Percentiles rank a stretch among this genome's conserved stretches.
These are phyloP conservation scores for Cyrtonyx montezumae DNA, from an alignment of 2,113 vertebrate species.

Conservation along the genomic window DNA sequence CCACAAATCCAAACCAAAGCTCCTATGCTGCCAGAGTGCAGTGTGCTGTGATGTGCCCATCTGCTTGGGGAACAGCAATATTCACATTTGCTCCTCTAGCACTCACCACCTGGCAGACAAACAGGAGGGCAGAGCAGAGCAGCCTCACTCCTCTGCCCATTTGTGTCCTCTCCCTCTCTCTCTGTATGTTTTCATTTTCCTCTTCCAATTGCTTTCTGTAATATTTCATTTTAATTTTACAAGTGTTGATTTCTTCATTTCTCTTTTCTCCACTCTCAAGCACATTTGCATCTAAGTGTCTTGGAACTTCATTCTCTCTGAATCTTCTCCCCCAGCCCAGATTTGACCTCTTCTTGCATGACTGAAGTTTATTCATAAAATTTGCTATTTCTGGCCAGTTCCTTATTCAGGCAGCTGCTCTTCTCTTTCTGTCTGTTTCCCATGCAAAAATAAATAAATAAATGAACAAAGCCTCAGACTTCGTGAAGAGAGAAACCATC, in stretches of 20 bases:
- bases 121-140: not conserved
- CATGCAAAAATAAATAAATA: not conserved
- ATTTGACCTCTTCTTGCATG: constrained; percentile 14
- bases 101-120: not conserved
- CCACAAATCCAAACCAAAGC: not conserved
- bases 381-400: not conserved
- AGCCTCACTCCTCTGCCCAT: not conserved
- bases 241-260: not conserved
- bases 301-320: not conserved
- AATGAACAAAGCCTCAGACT: not conserved
- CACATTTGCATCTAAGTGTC: not conserved
- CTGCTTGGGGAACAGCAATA: not conserved
- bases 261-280: not conserved
- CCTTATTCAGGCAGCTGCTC: constrained; percentile 32
- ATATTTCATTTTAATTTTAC: not conserved
- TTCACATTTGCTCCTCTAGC: rapidly evolving
- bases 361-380: not conserved
- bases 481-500: not conserved
- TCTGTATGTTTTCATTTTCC: not conserved
- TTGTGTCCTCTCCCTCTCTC: not conserved
- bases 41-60: not conserved
- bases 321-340: not conserved
- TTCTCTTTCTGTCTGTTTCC: not conserved
- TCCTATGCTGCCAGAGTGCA: rapidly evolving
- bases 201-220: not conserved